Evolutionary conservation across 2,888 invertebrate species (phyloP), one percentile per base, ranked within the genome.

Genomic region (Luperina testacea): DNA sequence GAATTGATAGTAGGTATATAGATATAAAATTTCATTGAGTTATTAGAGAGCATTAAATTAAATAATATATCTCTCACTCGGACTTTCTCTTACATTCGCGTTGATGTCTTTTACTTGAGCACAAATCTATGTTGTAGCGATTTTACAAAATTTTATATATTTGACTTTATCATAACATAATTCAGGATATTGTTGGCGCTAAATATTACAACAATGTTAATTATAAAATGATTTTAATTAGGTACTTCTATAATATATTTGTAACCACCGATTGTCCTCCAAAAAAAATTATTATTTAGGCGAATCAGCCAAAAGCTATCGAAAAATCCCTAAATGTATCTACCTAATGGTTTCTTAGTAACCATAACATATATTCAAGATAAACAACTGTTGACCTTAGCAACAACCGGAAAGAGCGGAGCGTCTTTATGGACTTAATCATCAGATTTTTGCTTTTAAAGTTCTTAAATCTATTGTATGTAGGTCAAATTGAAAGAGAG

Each of bases 61-160:
- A 75, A 51, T 82, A 15, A 57, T 38, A 38, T 38, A 80, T 72
- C 32, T 74, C 15, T n/a, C 27, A 32, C 32, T 65, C 0, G 32
- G 48, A 87, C 89, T 90, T 90, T 88, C 89, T 89, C 83, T 72
- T 68, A 73, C 32, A 83, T 75, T 77, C 89, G 92, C 92, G 92
- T 92, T 92, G 91, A 92, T 89, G 91, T 92, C 92, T 92, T 92
- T 92, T 92, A 81, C 78, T 91, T 83, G 82, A 82, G 72, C 71
- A 76, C 45, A 15, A 63, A 80, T 84, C 72, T 63, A 45, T 20
- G 27, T 59, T 77, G 48, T 20, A 73, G 75, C 9, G 45, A 38
- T 38, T 32, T 17, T 13, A 51, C 2, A 15, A 3, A 59, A 24
- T 32, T 15, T 17, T 2, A 38, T 32, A 38, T 79, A 68, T 73